Evolutionary conservation across 2,113 vertebrate genomes (phyloP).

Genomic region (Ibidorhyncha struthersii): DNA sequence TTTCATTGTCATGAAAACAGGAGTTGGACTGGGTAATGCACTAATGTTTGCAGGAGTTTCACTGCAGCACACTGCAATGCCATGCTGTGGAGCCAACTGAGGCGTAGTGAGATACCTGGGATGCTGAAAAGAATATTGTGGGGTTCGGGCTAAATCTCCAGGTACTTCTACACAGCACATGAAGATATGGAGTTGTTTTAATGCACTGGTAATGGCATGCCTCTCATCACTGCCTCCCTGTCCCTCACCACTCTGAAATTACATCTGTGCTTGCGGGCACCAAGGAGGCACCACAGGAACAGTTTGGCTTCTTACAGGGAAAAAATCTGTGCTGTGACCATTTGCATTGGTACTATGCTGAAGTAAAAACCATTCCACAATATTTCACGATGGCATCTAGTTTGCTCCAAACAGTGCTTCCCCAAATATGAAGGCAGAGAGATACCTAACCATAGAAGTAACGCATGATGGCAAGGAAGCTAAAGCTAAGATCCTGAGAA

Average conservation of each 20-base stretch:
- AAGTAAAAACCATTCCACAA: background rate
- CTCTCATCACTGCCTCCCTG: background rate
- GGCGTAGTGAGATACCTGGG: rapidly evolving
- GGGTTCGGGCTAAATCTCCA: background rate
- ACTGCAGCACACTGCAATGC: background rate
- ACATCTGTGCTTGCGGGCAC: rapidly evolving
- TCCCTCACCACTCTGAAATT: background rate
- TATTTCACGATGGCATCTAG: background rate
- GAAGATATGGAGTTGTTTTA: background rate
- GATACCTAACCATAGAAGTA: background rate
- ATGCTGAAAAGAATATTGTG: background rate
- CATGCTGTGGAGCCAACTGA: rapidly evolving
- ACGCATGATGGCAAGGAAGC: rapidly evolving
- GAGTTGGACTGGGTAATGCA: background rate
- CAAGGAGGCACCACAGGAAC: background rate
- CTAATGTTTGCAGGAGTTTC: background rate
- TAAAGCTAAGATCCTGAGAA: background rate
- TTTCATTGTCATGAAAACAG: background rate
- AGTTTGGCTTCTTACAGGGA: background rate
- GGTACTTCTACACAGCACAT: background rate
- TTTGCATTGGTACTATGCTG: background rate
- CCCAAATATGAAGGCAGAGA: background rate
- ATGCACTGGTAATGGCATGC: background rate
- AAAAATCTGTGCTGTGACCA: rapidly evolving
- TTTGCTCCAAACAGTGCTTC: background rate